Percentiles rank a stretch among this genome's conserved stretches.
Evolutionary conservation across 2,113 vertebrate genomes (phyloP).

Genomic region (Talpa occidentalis): DNA sequence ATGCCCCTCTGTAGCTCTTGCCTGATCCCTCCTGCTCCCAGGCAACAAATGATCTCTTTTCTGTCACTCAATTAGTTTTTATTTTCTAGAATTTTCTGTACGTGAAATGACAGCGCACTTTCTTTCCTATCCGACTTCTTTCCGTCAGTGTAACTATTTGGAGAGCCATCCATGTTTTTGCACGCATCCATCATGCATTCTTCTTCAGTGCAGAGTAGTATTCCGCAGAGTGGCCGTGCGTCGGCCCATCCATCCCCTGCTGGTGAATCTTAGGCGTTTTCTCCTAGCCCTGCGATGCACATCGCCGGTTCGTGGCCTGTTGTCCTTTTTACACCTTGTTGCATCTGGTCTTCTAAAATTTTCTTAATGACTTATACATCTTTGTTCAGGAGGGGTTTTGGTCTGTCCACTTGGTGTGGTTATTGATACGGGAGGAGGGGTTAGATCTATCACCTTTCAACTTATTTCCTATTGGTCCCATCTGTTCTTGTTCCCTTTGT

Average conservation of each 20-base stretch:
- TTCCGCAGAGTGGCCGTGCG: accelerated
- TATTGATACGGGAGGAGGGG: not conserved
- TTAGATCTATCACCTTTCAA: not conserved
- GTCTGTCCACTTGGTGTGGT: too few relatives aligned
- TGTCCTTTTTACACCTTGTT: not conserved
- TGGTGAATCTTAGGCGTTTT: not conserved
- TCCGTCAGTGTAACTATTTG: not conserved
- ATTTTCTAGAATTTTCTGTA: not conserved
- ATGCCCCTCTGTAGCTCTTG: not conserved
- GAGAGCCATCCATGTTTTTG: not conserved
- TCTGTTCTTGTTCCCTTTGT: not conserved
- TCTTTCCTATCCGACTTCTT: not conserved
- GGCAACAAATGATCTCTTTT: not conserved
- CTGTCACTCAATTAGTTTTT: not conserved
- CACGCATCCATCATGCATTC: not conserved
- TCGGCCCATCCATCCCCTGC: not conserved
- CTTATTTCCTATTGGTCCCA: not conserved
- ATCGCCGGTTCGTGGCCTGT: not conserved
- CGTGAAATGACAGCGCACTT: not conserved
- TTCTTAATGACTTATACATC: not conserved
- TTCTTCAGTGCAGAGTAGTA: not conserved
- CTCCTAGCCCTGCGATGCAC: too few relatives aligned
- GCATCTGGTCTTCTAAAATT: not conserved
- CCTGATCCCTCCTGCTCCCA: accelerated
- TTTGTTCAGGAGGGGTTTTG: not conserved